Evolutionary conservation across 1,140 invertebrate species (phyloP).

Genomic region (Drosophila paulistorum): DNA sequence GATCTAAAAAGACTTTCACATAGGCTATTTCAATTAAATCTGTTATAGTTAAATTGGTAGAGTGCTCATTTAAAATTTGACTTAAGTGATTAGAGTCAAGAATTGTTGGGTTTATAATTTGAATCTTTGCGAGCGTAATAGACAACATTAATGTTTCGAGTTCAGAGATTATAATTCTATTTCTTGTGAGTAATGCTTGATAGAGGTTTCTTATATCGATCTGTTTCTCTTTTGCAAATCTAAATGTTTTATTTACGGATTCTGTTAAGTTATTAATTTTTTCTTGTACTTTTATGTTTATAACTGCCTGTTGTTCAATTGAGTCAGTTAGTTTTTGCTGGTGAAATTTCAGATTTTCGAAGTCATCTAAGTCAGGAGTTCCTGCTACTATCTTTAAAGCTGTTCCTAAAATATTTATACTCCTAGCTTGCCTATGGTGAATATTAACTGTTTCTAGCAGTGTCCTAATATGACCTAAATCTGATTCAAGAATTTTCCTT

Average conservation of each 20-base stretch:
- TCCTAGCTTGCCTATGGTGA: slow-evolving; percentile 32
- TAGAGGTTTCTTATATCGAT: too few species aligned
- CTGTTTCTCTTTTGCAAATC: too few species aligned
- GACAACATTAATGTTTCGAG: too few species aligned
- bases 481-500: slow-evolving; percentile 13
- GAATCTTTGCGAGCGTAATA: too few species aligned
- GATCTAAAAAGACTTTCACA: neutral
- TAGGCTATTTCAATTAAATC: neutral
- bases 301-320: slow-evolving; percentile 6
- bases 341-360: slow-evolving; percentile 15
- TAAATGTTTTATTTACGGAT: neutral
- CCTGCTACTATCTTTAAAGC: slow-evolving; percentile 27
- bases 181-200: too few species aligned
- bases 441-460: slow-evolving; percentile 11
- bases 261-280: slow-evolving; percentile 12
- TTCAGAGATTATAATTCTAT: too few species aligned
- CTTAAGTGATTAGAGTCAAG: too few species aligned
- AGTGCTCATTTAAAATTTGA: too few species aligned
- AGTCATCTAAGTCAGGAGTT: slow-evolving; percentile 33
- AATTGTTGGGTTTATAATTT: too few species aligned
- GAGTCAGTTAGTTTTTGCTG: neutral
- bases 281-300: slow-evolving; percentile 16
- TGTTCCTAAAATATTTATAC: slow-evolving; percentile 26
- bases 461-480: slow-evolving; percentile 24
- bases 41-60: too few species aligned